Evolutionary conservation across 1,140 invertebrate genomes (phyloP), one percentile per base, ranked within the genome.

Genomic region (Apis laboriosa): DNA sequence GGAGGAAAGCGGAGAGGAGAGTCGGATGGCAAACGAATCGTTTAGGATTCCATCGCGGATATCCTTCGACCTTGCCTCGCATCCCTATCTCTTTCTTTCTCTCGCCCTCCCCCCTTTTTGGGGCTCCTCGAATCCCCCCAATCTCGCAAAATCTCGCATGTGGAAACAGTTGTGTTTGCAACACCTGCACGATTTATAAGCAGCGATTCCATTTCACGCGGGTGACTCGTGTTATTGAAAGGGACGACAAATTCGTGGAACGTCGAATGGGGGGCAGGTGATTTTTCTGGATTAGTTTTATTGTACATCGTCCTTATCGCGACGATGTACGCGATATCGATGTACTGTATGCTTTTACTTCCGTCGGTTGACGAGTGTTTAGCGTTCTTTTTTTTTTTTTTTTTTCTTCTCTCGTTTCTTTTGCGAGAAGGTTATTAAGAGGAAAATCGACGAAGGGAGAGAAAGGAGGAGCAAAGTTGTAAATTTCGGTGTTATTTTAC

Each of bases 21-120:
- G 17, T 80, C 77, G 77, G 68, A 85, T 83, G 75, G 79, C 81
- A 89, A 88, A 88, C 88, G 88, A 89, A 85, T 88, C 80, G 84
- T 89, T 89, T 88, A 80, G 84, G 63, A 86, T 89, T 82, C 87
- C 70, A 78, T 43, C 79, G 66, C 78, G 55, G 60, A 43, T 67
- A 49, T 60, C 75, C 72, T 77, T 84, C 78, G 76, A 66, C 76
- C 78, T 66, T 80, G 67, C 60, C 49, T 49, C 56, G 21, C 56
- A 49, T 53, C 80, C 71, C 13, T 43, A 15, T 24, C 15, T n/a
- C 24, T 74, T 11, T 17, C 58, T 21, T 19, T 2, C 9, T 12
- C 24, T n/a, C 66, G 17, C 5, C 17, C 19, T 11, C 3, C 13
- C 17, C 55, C 12, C 4, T 21, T n/a, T 13, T n/a, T 49, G 34